These are phyloP conservation scores for Phalacrocorax brasilianus DNA, from an alignment of 2,113 vertebrate genomes.

Conservation along the genomic window DNA sequence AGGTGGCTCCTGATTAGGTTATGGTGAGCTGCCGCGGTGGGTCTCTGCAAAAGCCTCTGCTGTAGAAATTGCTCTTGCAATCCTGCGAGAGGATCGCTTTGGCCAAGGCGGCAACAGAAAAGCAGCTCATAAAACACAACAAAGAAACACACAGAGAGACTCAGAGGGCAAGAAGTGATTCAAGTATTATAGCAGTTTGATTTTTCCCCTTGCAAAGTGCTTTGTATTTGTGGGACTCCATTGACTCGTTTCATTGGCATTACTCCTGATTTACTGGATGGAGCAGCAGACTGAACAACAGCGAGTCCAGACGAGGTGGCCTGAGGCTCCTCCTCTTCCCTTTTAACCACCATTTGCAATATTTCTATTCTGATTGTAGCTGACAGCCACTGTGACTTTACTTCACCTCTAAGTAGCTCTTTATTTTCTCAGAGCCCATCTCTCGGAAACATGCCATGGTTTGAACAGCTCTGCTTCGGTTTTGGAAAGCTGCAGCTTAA, in stretches of 20 bases:
- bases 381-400: neutral
- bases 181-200: accelerated
- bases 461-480: neutral
- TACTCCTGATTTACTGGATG: neutral
- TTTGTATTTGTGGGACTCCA: neutral
- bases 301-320: neutral
- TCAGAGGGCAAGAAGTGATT: neutral
- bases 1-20: neutral
- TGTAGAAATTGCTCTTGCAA: neutral
- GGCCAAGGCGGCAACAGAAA: neutral
- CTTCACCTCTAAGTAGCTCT: neutral
- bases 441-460: neutral
- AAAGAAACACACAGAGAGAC: neutral
- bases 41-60: neutral
- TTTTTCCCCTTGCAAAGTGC: neutral
- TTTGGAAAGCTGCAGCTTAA: neutral
- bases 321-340: neutral
- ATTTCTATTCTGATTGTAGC: neutral
- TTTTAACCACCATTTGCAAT: neutral
- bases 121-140: neutral
- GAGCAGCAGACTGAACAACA: neutral
- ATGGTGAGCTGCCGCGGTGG: neutral
- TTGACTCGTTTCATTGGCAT: neutral
- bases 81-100: neutral
- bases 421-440: neutral